Base-by-base conservation (phyloP, 2,113 vertebrate genomes). In the Synchiropus splendidus region DNA sequence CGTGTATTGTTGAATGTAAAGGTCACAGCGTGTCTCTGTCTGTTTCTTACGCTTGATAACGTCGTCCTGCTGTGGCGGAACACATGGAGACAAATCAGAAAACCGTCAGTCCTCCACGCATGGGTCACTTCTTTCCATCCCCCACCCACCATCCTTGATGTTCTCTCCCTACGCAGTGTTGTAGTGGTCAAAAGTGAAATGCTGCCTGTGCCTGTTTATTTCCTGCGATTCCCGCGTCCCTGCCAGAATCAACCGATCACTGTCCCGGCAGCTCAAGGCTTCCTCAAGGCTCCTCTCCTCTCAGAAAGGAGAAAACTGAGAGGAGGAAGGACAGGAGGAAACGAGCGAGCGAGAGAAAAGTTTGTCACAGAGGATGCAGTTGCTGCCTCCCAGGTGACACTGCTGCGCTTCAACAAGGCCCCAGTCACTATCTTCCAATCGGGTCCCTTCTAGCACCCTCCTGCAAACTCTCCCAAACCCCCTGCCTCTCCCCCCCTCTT, bases 91-190 rank as follows among this genome's bases (percentile, higher is more conserved):
- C 72, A 70, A 73, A 75, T 80, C 74, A 76, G 64, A 68, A 76
- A 76, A 58, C 66, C 68, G 74, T 83, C 74, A 75, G 75, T 79
- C 76, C 74, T 79, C 74, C 70, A 74, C 46, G 72, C 67, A 70
- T 66, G 70, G 72, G 70, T 75, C 72, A 58, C 60, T 73, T 58
- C 45, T 49, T 35, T 38, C 18, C 35, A 46, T 6, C 18, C 10
- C 34, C 6, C 18, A 1, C 13, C 3, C 34, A 9, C n/a, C 42
- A 12, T 8, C 17, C 13, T 5, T 15, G 21, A 33, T 42, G 40
- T 52, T 51, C 58, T 37, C 39, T 58, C 43, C 21, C 31, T 45
- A 55, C 51, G 51, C 65, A 54, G 65, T 70, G 54, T 56, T 75
- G 63, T 64, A 40, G 58, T 67, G 21, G 21, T 27, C 75, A 60